Evolutionary conservation across 2,888 invertebrate species (phyloP), one percentile per base, ranked within the genome.

Genomic region (Drosophila barbarae): DNA sequence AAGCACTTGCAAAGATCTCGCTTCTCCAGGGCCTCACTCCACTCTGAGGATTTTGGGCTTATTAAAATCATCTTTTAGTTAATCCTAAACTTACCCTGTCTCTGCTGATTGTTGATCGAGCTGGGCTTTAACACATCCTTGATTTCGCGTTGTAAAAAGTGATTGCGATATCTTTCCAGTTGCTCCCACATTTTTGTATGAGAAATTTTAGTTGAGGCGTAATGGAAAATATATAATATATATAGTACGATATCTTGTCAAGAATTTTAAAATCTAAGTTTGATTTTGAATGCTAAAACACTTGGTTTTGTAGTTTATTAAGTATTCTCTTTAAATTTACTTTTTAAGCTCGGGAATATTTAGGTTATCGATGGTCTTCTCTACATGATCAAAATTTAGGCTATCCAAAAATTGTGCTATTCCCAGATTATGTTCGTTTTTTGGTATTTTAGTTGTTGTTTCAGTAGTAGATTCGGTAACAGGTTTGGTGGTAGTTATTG

Each of bases 161-260:
- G 71, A 73, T 88, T 87, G 49, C 81, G 84, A 61, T 83, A 85
- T 47, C 63, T 71, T 26, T 79, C 86, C 26, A 86, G 53, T 55
- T 87, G 57, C 38, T 81, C 74, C 88, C 88, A 88, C 89, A 88
- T 88, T 51, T 63, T 63, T 73, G 13, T 8, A 9, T n/a, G 9
- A 9, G 15, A 3, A 47, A 53, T 47, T 64, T 18, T 53, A 34
- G 32, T 34, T 15, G 21, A 21, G 13, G 12, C 28, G 18, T 13
- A 21, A 9, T 9, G 5, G 7, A 15, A 18, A 15, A 13, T 34
- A 28, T 7, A 10, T 15, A 32, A 41, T 21, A 21, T 21, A 21
- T 42, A 21, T 10, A 44, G 18, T 4, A 9, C 4, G 28, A 35
- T 44, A n/a, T 56, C 4, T 21, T 53, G 63, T 46, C 34, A 46